phyloP scores from a whole-genome alignment of 2,113 vertebrate genomes.

The Lasiurus borealis region DNA sequence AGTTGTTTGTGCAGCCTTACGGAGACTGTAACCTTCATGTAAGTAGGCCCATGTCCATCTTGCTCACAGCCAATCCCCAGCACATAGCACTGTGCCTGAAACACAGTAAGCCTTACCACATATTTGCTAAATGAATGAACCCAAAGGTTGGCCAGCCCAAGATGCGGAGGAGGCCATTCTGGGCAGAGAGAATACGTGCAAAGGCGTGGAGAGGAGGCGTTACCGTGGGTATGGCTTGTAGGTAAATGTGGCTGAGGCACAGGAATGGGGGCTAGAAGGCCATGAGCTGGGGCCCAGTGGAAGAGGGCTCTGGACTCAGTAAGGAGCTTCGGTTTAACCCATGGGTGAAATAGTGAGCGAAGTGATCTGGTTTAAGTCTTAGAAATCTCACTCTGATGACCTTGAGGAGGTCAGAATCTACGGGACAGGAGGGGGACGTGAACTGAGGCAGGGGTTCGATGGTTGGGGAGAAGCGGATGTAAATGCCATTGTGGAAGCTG shows the following conservation, averaged over 20 bases:
- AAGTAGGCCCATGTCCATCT: neutral
- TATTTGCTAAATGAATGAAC: conserved; percentile 28
- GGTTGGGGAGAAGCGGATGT: neutral
- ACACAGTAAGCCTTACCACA: neutral
- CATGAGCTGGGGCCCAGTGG: neutral
- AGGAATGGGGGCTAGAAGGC: neutral
- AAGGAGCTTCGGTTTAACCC: neutral
- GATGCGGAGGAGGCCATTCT: neutral
- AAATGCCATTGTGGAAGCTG: conserved; percentile 1
- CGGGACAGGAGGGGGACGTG: neutral
- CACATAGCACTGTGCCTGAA: neutral
- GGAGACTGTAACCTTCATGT: neutral
- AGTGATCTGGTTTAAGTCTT: neutral
- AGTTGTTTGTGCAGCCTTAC: neutral
- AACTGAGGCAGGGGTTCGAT: neutral
- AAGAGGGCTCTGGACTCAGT: neutral
- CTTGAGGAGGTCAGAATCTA: neutral
- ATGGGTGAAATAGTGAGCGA: neutral
- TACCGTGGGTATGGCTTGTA: neutral
- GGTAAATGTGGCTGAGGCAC: neutral
- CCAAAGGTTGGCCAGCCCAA: neutral
- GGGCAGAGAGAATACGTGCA: neutral
- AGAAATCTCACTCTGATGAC: neutral
- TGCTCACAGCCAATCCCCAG: neutral
- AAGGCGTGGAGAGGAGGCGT: neutral